A percentile compares a stretch with the other conserved stretches of the same genome.
Evolutionary conservation across 2,113 vertebrate species (phyloP).

Genomic region (Hippocampus zosterae): DNA sequence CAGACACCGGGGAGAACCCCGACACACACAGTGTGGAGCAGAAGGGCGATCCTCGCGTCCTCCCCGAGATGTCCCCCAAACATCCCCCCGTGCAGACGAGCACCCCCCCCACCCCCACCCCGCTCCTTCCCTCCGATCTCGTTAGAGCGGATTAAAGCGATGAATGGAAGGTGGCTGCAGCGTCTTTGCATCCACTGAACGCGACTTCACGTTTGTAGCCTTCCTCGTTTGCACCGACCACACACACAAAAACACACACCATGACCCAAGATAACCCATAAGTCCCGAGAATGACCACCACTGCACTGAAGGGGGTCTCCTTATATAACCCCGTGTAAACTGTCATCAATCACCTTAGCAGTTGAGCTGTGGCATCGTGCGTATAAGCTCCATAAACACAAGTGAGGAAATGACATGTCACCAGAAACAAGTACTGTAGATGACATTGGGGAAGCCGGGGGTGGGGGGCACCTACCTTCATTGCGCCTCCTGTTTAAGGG

Average conservation of each 20-base stretch:
- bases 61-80: slow-evolving; percentile 25
- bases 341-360: not conserved
- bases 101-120: not conserved
- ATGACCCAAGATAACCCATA: not conserved
- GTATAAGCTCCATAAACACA: slow-evolving; percentile 9
- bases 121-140: slow-evolving; percentile 46
- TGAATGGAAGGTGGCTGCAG: slow-evolving; percentile 50
- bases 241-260: not conserved
- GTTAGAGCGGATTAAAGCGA: slow-evolving; percentile 62
- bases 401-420: not conserved
- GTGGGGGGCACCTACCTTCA: slow-evolving; percentile 68
- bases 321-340: slow-evolving; percentile 1
- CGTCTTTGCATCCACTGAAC: slow-evolving; percentile 49
- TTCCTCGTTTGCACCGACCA: slow-evolving; percentile 9
- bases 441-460: not conserved
- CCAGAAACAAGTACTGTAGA: not conserved
- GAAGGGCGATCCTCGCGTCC: slow-evolving; percentile 38
- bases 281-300: not conserved
- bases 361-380: slow-evolving; percentile 22
- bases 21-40: slow-evolving; percentile 35
- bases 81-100: slow-evolving; percentile 7
- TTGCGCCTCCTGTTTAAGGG: slow-evolving; percentile 65
- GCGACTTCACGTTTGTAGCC: slow-evolving; percentile 25
- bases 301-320: not conserved
- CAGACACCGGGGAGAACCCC: slow-evolving; percentile 7